Conservation (phyloP, 2,113 vertebrate genomes). For the Thunnus maccoyii region DNA sequence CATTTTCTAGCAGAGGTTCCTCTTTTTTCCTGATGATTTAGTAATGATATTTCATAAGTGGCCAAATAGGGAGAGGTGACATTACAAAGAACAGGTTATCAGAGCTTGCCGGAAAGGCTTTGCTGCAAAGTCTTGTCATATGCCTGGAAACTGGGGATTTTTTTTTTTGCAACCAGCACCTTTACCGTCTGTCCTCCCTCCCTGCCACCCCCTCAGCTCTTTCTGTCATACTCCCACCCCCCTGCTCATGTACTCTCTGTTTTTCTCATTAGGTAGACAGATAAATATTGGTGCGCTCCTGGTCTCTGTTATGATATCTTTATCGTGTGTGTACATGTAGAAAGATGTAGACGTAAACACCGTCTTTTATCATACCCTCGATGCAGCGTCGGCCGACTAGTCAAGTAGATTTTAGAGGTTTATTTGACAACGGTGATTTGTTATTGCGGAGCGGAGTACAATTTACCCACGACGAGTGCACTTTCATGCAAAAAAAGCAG, state of each 20-base stretch:
- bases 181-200: background rate
- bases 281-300: constrained; percentile 56
- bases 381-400: constrained; percentile 6
- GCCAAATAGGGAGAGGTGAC: background rate
- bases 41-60: constrained; percentile 21
- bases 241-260: constrained; percentile 37
- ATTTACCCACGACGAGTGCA: constrained; percentile 37
- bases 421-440: constrained; percentile 79
- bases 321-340: constrained; percentile 69
- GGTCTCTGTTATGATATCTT: constrained; percentile 71
- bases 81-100: constrained; percentile 32
- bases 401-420: constrained; percentile 50
- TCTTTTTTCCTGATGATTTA: constrained; percentile 22
- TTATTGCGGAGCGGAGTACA: constrained; percentile 51
- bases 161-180: background rate
- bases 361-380: constrained; percentile 68
- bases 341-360: constrained; percentile 61
- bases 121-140: constrained; percentile 29
- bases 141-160: constrained; percentile 42
- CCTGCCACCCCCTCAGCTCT: background rate
- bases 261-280: constrained; percentile 63
- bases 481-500: constrained; percentile 27
- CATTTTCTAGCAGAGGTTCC: background rate
- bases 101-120: constrained; percentile 31
- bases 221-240: background rate